Percentiles rank a stretch among this genome's conserved stretches.
Conservation (phyloP, 2,113 vertebrate genomes). For the Tragelaphus buxtoni region DNA sequence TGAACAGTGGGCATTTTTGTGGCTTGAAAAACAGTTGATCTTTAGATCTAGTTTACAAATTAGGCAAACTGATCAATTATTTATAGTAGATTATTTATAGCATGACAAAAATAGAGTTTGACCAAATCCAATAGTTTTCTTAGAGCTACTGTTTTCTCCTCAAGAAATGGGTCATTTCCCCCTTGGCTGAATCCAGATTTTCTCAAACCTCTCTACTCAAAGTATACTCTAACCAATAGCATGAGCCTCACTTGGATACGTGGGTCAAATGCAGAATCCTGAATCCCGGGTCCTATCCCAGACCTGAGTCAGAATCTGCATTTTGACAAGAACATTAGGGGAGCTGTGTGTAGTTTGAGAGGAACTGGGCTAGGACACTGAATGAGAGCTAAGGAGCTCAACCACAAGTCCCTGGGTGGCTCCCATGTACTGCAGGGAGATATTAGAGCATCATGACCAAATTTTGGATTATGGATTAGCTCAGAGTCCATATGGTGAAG, state of each 20-base stretch:
- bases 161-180: not conserved
- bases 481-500: not conserved
- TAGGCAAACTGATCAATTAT: slow-evolving; percentile 74
- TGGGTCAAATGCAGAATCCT: not conserved
- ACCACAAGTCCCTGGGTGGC: rapidly evolving
- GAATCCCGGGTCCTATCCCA: not conserved
- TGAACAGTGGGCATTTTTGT: slow-evolving; percentile 65
- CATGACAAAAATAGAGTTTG: not conserved
- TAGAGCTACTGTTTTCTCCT: not conserved
- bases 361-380: not conserved
- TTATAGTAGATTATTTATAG: slow-evolving; percentile 73
- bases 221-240: not conserved
- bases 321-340: not conserved
- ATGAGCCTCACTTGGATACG: not conserved
- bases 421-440: rapidly evolving
- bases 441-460: not conserved
- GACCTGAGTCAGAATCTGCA: not conserved
- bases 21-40: slow-evolving; percentile 63
- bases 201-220: not conserved
- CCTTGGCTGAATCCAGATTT: not conserved
- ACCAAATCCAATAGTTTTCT: not conserved
- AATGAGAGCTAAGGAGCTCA: not conserved
- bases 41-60: slow-evolving; percentile 74
- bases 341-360: not conserved
- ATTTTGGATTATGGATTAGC: not conserved